These are phyloP conservation scores for Bovichtus diacanthus DNA, from an alignment of 2,797 vertebrate species.

Conservation along the genomic window DNA sequence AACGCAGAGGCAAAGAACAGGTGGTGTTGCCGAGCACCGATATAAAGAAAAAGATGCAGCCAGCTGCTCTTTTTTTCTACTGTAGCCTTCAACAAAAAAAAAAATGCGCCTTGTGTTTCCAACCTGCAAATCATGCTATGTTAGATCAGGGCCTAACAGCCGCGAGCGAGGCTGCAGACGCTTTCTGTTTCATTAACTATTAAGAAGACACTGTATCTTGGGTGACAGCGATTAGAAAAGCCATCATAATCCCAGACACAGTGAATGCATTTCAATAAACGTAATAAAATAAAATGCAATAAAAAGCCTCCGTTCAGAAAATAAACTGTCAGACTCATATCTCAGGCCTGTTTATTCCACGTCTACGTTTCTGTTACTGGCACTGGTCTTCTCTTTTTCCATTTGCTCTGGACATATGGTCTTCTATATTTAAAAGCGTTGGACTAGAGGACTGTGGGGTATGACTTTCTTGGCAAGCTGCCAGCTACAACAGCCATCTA, in stretches of 20 bases:
- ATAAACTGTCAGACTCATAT: constrained; percentile 30
- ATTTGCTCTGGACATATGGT: constrained; percentile 54
- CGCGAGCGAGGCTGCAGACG: neutral
- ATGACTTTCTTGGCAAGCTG: constrained; percentile 26
- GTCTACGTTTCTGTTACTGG: constrained; percentile 33
- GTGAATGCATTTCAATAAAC: constrained; percentile 2
- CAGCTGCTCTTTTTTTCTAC: too few relatives aligned
- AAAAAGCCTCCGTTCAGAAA: constrained; percentile 3
- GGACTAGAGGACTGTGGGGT: constrained; percentile 28
- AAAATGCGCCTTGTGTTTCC: too few relatives aligned
- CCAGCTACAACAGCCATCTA: constrained; percentile 41
- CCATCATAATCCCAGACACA: neutral
- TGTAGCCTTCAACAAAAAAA: too few relatives aligned
- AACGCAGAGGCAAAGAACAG: too few relatives aligned
- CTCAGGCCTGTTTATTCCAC: constrained; percentile 28
- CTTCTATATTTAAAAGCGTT: constrained; percentile 59
- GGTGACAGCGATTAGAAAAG: neutral
- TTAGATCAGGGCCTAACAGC: neutral
- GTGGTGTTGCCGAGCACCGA: too few relatives aligned
- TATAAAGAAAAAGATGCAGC: too few relatives aligned
- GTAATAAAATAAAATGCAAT: constrained; percentile 27
- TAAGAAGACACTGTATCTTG: neutral
- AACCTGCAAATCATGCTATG: too few relatives aligned
- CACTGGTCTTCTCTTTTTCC: constrained; percentile 7
- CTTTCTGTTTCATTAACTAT: neutral